A percentile compares a stretch with the other conserved stretches of the same genome.
Evolutionary conservation across 1,140 invertebrate genomes (phyloP).

Genomic region (Wiebesia pumilae): DNA sequence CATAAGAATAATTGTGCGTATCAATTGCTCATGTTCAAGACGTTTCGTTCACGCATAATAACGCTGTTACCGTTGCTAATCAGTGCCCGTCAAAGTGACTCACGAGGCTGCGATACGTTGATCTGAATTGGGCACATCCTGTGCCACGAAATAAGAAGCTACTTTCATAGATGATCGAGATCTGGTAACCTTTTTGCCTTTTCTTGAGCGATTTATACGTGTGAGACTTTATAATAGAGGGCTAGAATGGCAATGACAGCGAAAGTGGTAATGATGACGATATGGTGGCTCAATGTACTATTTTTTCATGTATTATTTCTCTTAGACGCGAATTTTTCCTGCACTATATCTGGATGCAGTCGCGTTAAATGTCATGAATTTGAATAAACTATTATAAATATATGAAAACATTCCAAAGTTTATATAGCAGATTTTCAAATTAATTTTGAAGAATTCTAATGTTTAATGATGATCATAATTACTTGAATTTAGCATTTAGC

Average conservation of each 20-base stretch:
- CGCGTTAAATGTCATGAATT: no score
- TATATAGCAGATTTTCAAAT: no score
- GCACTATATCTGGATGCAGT: no score
- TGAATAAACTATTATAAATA: no score
- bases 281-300: no score
- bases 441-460: no score
- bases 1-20: neutral
- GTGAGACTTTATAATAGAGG: neutral
- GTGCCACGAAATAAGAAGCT: slow-evolving; percentile 64
- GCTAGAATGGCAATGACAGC: neutral
- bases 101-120: slow-evolving; percentile 46
- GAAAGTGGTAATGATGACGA: neutral
- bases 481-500: no score
- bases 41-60: neutral
- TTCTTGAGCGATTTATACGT: neutral
- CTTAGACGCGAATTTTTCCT: no score
- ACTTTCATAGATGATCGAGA: slow-evolving; percentile 53
- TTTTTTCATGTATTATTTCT: no score
- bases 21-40: neutral
- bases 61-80: slow-evolving; percentile 42
- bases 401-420: no score
- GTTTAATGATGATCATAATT: no score
- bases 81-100: neutral
- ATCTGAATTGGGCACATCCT: slow-evolving; percentile 74
- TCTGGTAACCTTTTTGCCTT: neutral